Evolutionary conservation across 2,797 vertebrate species (phyloP).

Genomic region (Malurus leucopterus): DNA sequence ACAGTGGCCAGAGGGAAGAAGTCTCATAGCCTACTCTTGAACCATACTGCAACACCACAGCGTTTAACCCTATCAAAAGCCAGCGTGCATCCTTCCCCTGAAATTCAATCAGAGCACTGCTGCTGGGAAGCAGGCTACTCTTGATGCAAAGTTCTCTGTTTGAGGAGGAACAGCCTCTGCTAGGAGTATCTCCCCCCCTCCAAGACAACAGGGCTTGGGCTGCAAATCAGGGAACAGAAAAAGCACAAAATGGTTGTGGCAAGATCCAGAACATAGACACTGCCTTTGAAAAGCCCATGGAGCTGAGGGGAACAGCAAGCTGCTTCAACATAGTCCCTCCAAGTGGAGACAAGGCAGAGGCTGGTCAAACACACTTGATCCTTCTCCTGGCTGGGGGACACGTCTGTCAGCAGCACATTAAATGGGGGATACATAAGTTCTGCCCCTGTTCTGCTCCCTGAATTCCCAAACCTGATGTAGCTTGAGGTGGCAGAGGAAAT

Average conservation of each 20-base stretch:
- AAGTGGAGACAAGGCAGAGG: neutral
- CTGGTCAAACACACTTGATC: neutral
- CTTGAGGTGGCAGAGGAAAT: neutral
- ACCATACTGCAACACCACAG: rapidly evolving
- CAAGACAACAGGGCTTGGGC: neutral
- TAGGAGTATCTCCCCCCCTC: neutral
- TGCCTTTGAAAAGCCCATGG: rapidly evolving
- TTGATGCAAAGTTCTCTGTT: neutral
- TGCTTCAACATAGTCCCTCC: neutral
- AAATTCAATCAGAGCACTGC: rapidly evolving
- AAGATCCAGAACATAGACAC: rapidly evolving
- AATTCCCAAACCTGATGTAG: neutral
- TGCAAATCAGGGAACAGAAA: neutral
- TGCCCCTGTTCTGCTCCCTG: neutral
- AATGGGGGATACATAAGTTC: neutral
- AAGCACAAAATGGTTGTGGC: rapidly evolving
- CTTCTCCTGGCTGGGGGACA: neutral
- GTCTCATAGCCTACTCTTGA: neutral
- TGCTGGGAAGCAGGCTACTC: neutral
- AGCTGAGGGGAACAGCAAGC: neutral
- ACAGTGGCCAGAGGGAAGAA: neutral
- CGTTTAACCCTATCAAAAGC: neutral
- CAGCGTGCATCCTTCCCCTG: neutral
- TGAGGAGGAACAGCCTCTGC: neutral
- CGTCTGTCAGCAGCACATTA: neutral